These are phyloP conservation scores for Chrysomela aeneicollis DNA, from an alignment of 2,888 invertebrate genomes.

Conservation along the genomic window DNA sequence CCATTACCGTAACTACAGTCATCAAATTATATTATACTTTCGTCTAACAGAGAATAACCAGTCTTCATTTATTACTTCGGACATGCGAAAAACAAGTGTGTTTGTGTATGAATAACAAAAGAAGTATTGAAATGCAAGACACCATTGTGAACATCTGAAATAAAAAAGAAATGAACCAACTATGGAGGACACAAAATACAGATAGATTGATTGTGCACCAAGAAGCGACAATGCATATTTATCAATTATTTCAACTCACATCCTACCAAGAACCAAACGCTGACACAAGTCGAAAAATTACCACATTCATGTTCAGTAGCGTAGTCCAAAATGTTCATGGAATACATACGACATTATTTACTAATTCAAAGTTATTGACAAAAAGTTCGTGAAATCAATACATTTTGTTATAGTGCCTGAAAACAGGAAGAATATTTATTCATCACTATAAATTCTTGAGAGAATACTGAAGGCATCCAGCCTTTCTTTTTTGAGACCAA, in stretches of 20 bases:
- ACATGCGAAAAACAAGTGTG: too few relatives aligned
- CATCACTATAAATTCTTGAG: too few relatives aligned
- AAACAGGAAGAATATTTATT: too few relatives aligned
- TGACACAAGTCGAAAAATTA: conserved; percentile 26
- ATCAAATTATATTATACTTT: too few relatives aligned
- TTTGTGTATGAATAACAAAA: not conserved
- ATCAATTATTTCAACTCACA: conserved; percentile 47
- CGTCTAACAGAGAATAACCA: too few relatives aligned
- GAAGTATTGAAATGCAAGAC: not conserved
- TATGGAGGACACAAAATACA: conserved; percentile 24
- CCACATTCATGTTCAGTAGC: conserved; percentile 24
- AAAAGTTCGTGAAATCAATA: too few relatives aligned
- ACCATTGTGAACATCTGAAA: not conserved
- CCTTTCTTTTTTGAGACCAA: too few relatives aligned
- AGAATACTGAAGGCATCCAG: too few relatives aligned
- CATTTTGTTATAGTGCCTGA: too few relatives aligned
- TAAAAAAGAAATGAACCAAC: not conserved
- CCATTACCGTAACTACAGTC: too few relatives aligned
- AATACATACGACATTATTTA: not conserved
- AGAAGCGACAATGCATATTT: conserved; percentile 46
- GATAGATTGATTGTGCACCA: conserved; percentile 42
- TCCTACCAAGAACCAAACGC: conserved; percentile 35
- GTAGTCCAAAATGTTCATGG: not conserved
- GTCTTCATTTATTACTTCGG: too few relatives aligned
- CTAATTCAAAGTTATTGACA: too few relatives aligned